Evolutionary conservation across 2,113 vertebrate species (phyloP).

Genomic region (Tyto alba): DNA sequence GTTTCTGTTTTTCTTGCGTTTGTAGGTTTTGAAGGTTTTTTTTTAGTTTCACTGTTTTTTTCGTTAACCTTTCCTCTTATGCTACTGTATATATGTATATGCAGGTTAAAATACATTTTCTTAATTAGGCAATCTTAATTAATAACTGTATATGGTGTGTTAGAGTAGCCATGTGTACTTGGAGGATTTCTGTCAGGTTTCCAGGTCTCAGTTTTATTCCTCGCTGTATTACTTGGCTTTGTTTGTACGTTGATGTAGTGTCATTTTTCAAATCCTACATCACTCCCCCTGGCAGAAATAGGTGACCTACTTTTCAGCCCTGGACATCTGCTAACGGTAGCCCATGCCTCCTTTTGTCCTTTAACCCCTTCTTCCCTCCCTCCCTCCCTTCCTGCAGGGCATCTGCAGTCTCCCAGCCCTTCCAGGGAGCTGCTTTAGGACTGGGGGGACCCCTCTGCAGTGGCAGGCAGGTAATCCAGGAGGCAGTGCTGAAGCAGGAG

Average conservation of each 20-base stretch:
- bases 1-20: background rate
- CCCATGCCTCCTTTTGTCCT: background rate
- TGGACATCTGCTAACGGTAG: conserved; percentile 53
- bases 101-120: background rate
- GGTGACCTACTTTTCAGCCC: conserved; percentile 62
- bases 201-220: background rate
- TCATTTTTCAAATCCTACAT: background rate
- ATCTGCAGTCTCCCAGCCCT: background rate
- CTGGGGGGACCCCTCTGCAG: background rate
- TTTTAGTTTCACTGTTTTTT: background rate
- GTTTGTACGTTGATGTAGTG: background rate
- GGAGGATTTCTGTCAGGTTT: background rate
- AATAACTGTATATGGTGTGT: background rate
- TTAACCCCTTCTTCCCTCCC: conserved; percentile 34
- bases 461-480: too few relatives aligned
- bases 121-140: background rate
- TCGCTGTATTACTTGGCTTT: background rate
- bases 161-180: background rate
- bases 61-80: background rate
- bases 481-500: background rate
- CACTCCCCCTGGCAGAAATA: background rate
- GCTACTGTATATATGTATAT: background rate
- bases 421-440: background rate
- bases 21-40: background rate
- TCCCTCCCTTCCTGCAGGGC: background rate